These are phyloP conservation scores for Aphodius sticticus DNA, from an alignment of 2,888 invertebrate species.

Conservation along the genomic window DNA sequence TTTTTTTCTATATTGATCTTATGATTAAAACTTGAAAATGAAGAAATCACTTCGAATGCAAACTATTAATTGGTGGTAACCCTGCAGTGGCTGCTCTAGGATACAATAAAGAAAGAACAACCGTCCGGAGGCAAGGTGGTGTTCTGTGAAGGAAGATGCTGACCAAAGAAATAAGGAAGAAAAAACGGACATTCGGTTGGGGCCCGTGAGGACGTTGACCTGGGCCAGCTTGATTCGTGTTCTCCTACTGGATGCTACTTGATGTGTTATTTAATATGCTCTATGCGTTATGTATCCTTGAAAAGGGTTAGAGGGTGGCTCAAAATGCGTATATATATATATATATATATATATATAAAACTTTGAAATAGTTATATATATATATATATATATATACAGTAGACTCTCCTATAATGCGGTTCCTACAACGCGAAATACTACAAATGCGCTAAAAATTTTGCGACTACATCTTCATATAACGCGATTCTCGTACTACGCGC, in stretches of 20 bases:
- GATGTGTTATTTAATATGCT: constrained; percentile 6
- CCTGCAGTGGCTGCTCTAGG: constrained; percentile 9
- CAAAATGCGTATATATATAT: too few species aligned
- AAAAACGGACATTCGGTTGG: constrained; percentile 24
- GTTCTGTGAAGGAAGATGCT: constrained; percentile 21
- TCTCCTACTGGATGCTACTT: constrained; percentile 45
- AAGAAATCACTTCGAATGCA: background rate
- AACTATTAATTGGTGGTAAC: constrained; percentile 5
- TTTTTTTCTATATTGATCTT: background rate
- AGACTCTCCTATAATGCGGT: too few species aligned
- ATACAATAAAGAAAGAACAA: constrained; percentile 18
- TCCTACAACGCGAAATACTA: too few species aligned
- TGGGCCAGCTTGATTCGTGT: constrained; percentile 49
- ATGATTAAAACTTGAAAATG: constrained; percentile 7
- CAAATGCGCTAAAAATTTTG: too few species aligned
- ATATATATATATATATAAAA: too few species aligned
- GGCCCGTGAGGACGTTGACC: constrained; percentile 50
- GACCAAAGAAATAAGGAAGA: constrained; percentile 24
- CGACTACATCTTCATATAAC: too few species aligned
- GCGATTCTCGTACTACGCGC: too few species aligned
- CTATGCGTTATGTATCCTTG: background rate
- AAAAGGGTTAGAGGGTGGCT: background rate
- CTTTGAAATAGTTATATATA: too few species aligned
- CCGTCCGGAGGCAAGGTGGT: constrained; percentile 10
- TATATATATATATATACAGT: too few species aligned